Evolutionary conservation across 2,797 vertebrate genomes (phyloP).

Genomic region (Peromyscus eremicus): DNA sequence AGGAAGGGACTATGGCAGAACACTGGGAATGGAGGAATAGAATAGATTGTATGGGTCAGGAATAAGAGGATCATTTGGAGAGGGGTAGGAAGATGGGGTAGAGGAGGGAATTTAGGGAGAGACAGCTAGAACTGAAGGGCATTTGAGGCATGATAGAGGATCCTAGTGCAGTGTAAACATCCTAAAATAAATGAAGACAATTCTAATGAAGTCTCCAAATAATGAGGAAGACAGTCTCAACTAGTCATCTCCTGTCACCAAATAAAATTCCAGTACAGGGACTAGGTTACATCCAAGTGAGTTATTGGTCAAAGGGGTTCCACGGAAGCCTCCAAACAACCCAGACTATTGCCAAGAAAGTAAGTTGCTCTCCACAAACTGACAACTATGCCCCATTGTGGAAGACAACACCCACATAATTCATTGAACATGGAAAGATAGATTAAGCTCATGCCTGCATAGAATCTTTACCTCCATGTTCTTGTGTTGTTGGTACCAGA

Average conservation of each 20-base stretch:
- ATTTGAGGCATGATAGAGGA: background rate
- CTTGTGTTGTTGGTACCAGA: background rate
- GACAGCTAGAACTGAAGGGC: background rate
- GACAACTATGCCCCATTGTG: background rate
- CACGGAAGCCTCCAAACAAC: background rate
- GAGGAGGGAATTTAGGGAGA: background rate
- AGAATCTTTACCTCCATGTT: background rate
- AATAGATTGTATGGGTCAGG: background rate
- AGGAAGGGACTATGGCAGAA: background rate
- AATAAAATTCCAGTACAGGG: background rate
- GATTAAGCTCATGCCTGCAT: background rate
- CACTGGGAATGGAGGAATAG: background rate
- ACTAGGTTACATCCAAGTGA: background rate
- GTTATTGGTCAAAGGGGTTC: background rate
- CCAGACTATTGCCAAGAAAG: background rate
- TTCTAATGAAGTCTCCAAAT: background rate
- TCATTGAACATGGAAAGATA: background rate
- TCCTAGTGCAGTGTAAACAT: background rate
- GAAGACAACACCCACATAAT: background rate
- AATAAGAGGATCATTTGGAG: background rate
- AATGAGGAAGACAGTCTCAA: background rate
- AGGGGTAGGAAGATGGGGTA: background rate
- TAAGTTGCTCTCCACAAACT: background rate
- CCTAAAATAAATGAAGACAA: background rate
- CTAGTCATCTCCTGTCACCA: background rate